Evolutionary conservation across 2,113 vertebrate genomes (phyloP), one percentile per base, ranked within the genome.

Genomic region (Pygoscelis adeliae): DNA sequence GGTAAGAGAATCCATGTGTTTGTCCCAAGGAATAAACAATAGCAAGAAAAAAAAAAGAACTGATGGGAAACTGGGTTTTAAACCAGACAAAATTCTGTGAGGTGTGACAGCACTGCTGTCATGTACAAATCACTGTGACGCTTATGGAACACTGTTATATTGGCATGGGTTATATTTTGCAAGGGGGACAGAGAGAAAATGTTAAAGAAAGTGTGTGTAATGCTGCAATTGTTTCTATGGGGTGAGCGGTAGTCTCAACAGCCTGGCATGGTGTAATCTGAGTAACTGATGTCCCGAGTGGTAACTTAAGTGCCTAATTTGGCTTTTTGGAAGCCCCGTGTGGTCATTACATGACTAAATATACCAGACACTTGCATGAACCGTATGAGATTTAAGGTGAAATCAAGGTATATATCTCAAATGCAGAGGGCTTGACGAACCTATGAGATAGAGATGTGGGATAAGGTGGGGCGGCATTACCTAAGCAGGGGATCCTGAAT

Each of bases 1-100:
- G 86, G 72, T 59, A 91, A 74, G 30, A 74, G 62, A 90, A 92
- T 85, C 47, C 42, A 9, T 61, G 70, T 63, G 38, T 77, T 93
- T 59, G 25, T 87, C 69, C 83, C 49, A 66, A 81, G 71, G 84
- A 90, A 79, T 61, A 84, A 97, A 87, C 11, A 47, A 38, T 13
- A 91, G 8, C 3, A 26, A 29, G 50, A 44, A 14, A 22, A 80
- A 71, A 78, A 62, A 80, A 66, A 47, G 46, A 77, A 76, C 32
- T 79, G 40, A 84, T 83, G 73, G 55, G 77, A 86, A 78, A 38
- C 11, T 47, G 36, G 3, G 20, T 80, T 40, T 97, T 76, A 77
- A 83, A 76, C 42, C 47, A 92, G 71, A 13, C 44, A 65, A 77
- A 88, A 21, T 27, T 73, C 56, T 47, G 49, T 59, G 79, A 91